Conservation (phyloP, 2,113 vertebrate genomes). For the Thalassoma bifasciatum region DNA sequence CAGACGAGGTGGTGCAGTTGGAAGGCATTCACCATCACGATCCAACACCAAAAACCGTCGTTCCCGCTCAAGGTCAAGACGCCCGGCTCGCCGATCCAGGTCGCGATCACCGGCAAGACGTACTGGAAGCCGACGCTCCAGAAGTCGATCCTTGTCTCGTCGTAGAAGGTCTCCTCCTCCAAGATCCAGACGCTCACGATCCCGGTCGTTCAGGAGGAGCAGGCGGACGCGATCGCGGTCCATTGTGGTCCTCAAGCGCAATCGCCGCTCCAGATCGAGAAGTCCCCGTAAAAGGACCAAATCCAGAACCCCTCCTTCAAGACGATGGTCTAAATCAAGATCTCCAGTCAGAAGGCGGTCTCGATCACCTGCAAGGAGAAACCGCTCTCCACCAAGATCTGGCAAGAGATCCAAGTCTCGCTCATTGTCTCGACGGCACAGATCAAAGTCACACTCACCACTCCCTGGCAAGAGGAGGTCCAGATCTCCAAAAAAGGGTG, state of each 20-base stretch:
- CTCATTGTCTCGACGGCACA: conserved; percentile 62
- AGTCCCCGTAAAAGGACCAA: conserved; percentile 74
- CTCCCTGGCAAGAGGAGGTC: conserved; percentile 65
- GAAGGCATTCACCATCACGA: conserved; percentile 78
- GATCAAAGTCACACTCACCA: conserved; percentile 71
- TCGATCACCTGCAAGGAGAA: conserved; percentile 73
- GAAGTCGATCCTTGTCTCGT: conserved; percentile 73
- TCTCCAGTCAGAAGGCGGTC: conserved; percentile 75
- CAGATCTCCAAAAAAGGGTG: conserved; percentile 71
- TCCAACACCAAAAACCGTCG: conserved; percentile 67
- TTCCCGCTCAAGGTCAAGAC: conserved; percentile 78
- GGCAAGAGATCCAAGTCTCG: conserved; percentile 72
- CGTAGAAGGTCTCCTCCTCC: conserved; percentile 76
- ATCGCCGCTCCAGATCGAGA: conserved; percentile 77
- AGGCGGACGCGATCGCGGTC: conserved; percentile 82
- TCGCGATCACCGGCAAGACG: conserved; percentile 72
- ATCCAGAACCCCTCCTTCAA: conserved; percentile 70
- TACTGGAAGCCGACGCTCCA: conserved; percentile 75
- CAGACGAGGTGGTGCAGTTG: conserved; percentile 54
- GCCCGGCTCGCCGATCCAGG: conserved; percentile 72
- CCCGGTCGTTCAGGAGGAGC: conserved; percentile 72
- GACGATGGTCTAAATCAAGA: conserved; percentile 71
- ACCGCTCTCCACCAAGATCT: conserved; percentile 67
- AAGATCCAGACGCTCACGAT: conserved; percentile 77
- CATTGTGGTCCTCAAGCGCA: conserved; percentile 70